Percentiles rank a stretch among this genome's conserved stretches.
These are phyloP conservation scores for Tolmerus cingulatus DNA, from an alignment of 2,888 invertebrate genomes.

Conservation along the genomic window DNA sequence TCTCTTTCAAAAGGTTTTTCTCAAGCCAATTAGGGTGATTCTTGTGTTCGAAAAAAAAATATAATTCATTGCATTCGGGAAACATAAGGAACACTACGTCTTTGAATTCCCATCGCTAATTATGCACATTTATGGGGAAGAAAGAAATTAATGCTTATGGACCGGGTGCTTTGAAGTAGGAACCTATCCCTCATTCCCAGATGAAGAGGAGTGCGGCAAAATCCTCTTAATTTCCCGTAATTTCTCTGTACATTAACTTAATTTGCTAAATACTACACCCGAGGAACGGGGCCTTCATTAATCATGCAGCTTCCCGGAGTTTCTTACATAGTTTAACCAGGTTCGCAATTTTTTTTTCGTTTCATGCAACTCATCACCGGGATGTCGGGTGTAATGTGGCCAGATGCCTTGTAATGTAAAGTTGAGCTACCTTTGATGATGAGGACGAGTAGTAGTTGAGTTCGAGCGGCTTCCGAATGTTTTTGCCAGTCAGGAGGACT, in stretches of 20 bases:
- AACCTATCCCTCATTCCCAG: background rate
- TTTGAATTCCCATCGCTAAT: background rate
- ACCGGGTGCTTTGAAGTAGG: background rate
- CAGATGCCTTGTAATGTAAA: background rate
- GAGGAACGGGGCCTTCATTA: background rate
- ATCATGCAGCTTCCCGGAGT: background rate
- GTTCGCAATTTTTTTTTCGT: background rate
- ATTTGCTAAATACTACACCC: background rate
- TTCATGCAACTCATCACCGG: background rate
- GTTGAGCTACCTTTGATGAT: conserved; percentile 9
- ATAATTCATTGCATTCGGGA: background rate
- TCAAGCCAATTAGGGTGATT: background rate
- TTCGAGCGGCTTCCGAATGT: background rate
- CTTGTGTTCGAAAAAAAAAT: background rate
- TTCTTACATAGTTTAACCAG: background rate
- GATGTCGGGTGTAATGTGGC: background rate
- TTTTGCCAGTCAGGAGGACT: background rate
- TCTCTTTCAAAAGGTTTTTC: background rate
- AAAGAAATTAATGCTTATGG: background rate
- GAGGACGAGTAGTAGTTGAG: background rate
- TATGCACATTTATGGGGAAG: background rate
- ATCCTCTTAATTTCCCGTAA: background rate
- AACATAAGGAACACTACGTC: background rate
- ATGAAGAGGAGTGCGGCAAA: background rate
- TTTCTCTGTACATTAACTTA: background rate